Base-by-base conservation (phyloP, 2,888 invertebrate genomes). In the Lochmaea crataegi region DNA sequence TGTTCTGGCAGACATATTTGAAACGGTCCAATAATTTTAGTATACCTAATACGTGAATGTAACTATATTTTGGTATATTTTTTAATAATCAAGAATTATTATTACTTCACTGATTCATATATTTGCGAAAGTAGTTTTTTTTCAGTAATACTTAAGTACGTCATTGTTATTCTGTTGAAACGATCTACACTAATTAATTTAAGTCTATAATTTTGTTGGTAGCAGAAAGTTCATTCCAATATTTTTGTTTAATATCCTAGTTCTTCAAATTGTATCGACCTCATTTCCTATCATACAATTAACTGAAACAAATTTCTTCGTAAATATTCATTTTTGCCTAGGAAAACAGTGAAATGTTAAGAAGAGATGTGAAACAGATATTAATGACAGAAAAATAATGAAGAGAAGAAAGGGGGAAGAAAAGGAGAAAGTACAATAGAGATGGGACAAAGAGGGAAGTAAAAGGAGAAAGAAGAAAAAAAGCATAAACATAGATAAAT, bases 91-190 rank as follows among this genome's bases (percentile, higher is more conserved):
- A 53, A 6, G 16, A 53, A 45, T 11, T 4, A 45, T 38, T 38
- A 48, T 53, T 53, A 10, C 18, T 53, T 7, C 51, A 10, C 53
- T 11, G 53, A 53, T 18, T 53, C 53, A 9, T 18, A 16, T 10
- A 9, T 16, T 16, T 53, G 16, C 18, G 53, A 16, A 53, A 53
- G 53, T 53, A 53, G 10, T 53, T 16, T 53, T 16, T 53, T 53
- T 53, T 18, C 16, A 53, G 10, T 10, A 53, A 53, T 53, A 53
- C 18, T 10, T 53, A 3, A 18, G 16, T 61, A 18, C 5, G 16
- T 41, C 16, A 63, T 63, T 63, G 61, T 63, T 63, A 63, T 63
- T 63, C 61, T 63, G 61, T 42, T 42, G 61, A 63, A 63, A 63
- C 42, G 42, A 42, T 63, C 12, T 42, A 63, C 61, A 42, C 7